Evolutionary conservation across 2,113 vertebrate genomes (phyloP).

Genomic region (Nipponia nippon): DNA sequence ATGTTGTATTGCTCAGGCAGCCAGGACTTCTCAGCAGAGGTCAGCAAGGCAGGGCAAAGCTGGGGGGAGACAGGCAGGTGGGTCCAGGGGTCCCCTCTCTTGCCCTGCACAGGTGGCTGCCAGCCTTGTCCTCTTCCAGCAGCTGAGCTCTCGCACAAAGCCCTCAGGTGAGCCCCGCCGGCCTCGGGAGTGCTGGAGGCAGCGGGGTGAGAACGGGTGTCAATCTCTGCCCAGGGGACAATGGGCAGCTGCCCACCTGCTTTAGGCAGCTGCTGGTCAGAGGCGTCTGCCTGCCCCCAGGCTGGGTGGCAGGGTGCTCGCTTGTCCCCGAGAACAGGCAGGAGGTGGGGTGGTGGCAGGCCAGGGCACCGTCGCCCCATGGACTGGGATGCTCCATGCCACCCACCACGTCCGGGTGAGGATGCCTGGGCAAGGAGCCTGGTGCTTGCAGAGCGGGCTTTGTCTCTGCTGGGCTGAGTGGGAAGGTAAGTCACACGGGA

Average conservation of each 20-base stretch:
- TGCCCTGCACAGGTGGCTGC: not conserved
- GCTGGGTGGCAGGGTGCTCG: not conserved
- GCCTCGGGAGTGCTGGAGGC: not conserved
- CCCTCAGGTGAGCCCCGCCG: not conserved
- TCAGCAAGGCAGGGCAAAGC: not conserved
- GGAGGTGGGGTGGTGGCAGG: not conserved
- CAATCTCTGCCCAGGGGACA: not conserved
- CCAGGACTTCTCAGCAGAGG: not conserved
- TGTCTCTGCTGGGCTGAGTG: not conserved
- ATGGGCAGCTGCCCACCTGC: not conserved
- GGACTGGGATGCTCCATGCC: rapidly evolving
- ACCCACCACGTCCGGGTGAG: not conserved
- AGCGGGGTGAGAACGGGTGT: rapidly evolving
- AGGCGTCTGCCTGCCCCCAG: not conserved
- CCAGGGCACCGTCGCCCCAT: not conserved
- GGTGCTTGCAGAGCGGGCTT: not conserved
- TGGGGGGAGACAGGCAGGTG: not conserved
- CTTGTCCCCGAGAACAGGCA: rapidly evolving
- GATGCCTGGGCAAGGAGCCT: not conserved
- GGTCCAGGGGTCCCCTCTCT: not conserved
- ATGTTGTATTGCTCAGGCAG: not conserved
- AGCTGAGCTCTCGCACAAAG: not conserved
- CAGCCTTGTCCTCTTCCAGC: not conserved
- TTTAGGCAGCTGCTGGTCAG: not conserved
- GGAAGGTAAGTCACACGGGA: not conserved